Percentiles rank a stretch among this genome's conserved stretches.
These are phyloP conservation scores for Urophycis tenuis DNA, from an alignment of 2,797 vertebrate genomes.

Conservation along the genomic window DNA sequence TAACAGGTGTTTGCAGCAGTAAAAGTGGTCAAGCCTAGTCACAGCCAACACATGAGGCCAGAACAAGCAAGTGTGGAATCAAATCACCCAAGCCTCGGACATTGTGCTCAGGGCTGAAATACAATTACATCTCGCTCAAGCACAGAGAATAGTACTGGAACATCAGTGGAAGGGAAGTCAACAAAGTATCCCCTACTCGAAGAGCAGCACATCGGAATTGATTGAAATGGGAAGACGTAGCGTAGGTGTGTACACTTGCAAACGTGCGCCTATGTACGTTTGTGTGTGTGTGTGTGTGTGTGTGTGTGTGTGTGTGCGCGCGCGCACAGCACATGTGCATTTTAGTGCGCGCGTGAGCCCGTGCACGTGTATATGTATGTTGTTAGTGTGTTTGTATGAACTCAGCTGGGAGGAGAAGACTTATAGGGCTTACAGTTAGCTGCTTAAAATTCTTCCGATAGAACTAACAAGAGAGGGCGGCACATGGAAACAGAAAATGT, in stretches of 20 bases:
- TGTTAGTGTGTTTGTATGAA: slow-evolving; percentile 20
- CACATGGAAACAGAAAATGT: slow-evolving; percentile 47
- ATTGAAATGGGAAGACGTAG: neutral
- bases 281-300: slow-evolving; percentile 4
- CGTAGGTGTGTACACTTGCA: slow-evolving; percentile 8
- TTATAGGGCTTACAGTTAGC: slow-evolving; percentile 74
- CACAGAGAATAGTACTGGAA: slow-evolving; percentile 52
- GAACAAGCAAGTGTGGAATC: neutral
- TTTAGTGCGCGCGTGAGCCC: slow-evolving; percentile 10
- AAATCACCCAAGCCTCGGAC: too few species aligned
- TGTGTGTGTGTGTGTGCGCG: slow-evolving; percentile 8
- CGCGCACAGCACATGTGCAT: slow-evolving; percentile 8
- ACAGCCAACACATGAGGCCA: slow-evolving; percentile 7
- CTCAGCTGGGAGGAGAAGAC: slow-evolving; percentile 43
- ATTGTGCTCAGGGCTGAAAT: too few species aligned
- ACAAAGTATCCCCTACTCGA: slow-evolving; percentile 41
- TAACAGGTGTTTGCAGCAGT: neutral
- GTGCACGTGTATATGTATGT: neutral
- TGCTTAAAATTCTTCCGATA: slow-evolving; percentile 78
- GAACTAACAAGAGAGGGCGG: slow-evolving; percentile 53
- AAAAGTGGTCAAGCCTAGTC: slow-evolving; percentile 5
- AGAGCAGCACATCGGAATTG: slow-evolving; percentile 8
- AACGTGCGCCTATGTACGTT: slow-evolving; percentile 15
- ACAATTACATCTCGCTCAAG: neutral
- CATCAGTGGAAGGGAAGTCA: slow-evolving; percentile 55